A percentile compares a stretch with the other conserved stretches of the same genome.
phyloP scores from a whole-genome alignment of 1,140 invertebrate genomes.

The Dolichoris vasculosae region DNA sequence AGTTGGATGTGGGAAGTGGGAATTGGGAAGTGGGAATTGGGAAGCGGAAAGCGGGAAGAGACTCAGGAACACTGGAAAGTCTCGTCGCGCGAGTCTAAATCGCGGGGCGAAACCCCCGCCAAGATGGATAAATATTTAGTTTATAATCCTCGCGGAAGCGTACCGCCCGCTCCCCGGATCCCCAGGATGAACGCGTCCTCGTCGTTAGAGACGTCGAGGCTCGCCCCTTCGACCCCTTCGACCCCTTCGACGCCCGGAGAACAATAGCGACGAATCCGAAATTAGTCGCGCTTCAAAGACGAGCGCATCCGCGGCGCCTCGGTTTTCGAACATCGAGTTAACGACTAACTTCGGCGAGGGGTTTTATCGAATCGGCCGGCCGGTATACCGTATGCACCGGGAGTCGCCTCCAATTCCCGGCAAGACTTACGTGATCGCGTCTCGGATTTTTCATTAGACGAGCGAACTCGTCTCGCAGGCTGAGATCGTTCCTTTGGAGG shows the following conservation, averaged over 20 bases:
- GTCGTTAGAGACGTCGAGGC: neutral
- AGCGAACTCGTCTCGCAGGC: no score
- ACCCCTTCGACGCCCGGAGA: neutral
- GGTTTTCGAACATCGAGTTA: conserved; percentile 10
- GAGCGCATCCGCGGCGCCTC: neutral
- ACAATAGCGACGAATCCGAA: conserved; percentile 15
- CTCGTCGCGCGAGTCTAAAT: no score
- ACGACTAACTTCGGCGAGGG: neutral
- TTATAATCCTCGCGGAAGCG: no score
- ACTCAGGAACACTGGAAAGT: no score
- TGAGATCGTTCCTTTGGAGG: conserved; percentile 36
- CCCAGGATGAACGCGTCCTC: neutral
- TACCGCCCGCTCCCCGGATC: no score
- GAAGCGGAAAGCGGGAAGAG: neutral
- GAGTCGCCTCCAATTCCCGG: conserved; percentile 23
- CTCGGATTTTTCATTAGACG: conserved; percentile 48
- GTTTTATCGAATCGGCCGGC: neutral
- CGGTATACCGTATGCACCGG: conserved; percentile 32
- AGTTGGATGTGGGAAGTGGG: no score
- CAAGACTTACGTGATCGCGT: conserved; percentile 39
- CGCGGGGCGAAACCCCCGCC: no score
- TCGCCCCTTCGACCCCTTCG: neutral
- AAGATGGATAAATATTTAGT: no score
- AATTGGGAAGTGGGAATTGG: no score
- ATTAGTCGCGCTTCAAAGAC: conserved; percentile 43